Evolutionary conservation across 1,140 invertebrate species (phyloP), one percentile per base, ranked within the genome.

Genomic region (Hormaphis cornu): DNA sequence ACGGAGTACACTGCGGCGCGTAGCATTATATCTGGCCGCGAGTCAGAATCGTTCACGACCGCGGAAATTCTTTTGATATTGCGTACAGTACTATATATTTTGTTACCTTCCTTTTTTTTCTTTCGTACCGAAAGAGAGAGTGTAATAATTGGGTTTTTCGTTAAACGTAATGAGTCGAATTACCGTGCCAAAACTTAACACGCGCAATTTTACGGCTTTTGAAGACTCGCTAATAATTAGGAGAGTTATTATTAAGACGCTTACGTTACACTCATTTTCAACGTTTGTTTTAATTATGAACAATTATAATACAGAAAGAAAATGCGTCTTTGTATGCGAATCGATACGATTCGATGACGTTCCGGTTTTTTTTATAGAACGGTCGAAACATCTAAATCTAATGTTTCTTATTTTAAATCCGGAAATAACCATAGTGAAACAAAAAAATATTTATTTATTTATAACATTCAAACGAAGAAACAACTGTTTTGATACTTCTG

Each of bases 131-230:
- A 30, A 7, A 30, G 37, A 20, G 18, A 30, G 12, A 30, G 37
- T 30, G 18, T 30, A 30, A 46, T 63, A 63, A 63, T 46, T 46
- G 40, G 58, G 16, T 44, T 12, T 16, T n/a, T 58, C 2, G 0
- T 20, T 40, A 16, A 37, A 58, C 1, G 40, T 58, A 58, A 58
- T 58, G 33, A 58, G 22, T 37, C 8, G 40, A 37, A 40, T 40
- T 58, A n/a, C n/a, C 24, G 35, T 40, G 54, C 22, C 35, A 58
- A 40, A 56, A 40, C 40, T n/a, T 26, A 18, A 58, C 14, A 16
- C 35, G n/a, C n/a, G n/a, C n/a, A n/a, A 58, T 58, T 58, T 58
- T 22, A 40, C 10, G 22, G 54, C 22, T 58, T 58, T 40, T 24
- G 3, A 58, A 35, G 20, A 40, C 24, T 58, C 26, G 24, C 2